Base-by-base conservation (phyloP, 92 coral and sea anemone species). In the Heteractis magnifica region DNA sequence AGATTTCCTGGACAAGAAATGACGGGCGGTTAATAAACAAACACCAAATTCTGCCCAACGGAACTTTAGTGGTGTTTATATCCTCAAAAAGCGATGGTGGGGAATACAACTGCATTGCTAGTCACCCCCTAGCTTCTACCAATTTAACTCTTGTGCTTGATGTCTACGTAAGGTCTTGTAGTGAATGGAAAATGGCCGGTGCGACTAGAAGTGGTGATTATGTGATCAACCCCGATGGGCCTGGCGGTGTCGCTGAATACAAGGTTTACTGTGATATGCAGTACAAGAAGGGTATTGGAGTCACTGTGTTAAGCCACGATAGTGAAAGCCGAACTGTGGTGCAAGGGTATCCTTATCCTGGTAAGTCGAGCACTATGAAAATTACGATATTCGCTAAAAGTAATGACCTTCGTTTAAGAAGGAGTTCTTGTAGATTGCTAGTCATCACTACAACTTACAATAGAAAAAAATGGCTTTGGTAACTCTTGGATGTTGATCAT, bases 261-360 rank as follows among this genome's bases (percentile, higher is more conserved):
- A 5, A 75, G 51, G 94, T 89, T 80, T 86, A 26, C 70, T 93
- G 97, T 74, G 87, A 93, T 81, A 93, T 93, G 97, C 79, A 88
- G 12, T 89, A 85, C 65, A 88, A 83, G 85, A 80, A 51, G n/a
- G 92, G 90, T 48, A 89, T 88, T 64, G 96, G 95, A 15, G 93
- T 92, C 23, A 85, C 97, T 1, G 88, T 78, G 72, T 34, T 91
- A 13, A 86, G 90, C 56, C 95, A 92, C 79, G 77, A 87, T 79
- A 79, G 89, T 51, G 92, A 92, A 75, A 56, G 49, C 9, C 81
- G 89, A 49, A 85, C 95, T 6, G 51, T 59, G 6, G 92, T 92
- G 0, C 50, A 83, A 18, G 92, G 92, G 1, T 91, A 49, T 71
- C 21, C 81, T 15, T 59, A 80, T 49, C 87, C 85, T 6, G 83